Base-by-base conservation (phyloP, 1,140 invertebrate species). In the Drosophila sp. region DNA sequence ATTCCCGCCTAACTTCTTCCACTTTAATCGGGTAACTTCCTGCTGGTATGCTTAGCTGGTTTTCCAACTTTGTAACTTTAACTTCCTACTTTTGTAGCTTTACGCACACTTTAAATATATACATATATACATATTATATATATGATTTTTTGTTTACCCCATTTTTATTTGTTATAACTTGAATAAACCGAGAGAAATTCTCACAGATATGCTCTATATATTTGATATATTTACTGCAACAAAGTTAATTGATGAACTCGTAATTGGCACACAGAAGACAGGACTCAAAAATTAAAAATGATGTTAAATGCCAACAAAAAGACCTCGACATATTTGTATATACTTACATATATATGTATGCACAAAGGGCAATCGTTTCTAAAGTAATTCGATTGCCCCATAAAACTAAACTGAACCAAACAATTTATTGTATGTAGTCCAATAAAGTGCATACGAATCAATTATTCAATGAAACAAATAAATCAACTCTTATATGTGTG, bases 191-290 rank as follows among this genome's bases (percentile, higher is more conserved):
- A 66, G 47, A 79, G 61, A 76, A 62, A 76, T 70, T 67, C 76
- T 66, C 66, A 70, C 66, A 75, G 44, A 56, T 66, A 69, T 60
- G 56, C 62, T 38, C 57, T 75, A 65, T 33, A 44, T 71, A 66
- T 77, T 85, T 85, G 80, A 70, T 85, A 80, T 85, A 84, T 85
- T 85, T 78, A 78, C 80, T 85, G 70, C 67, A 84, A 85, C 55
- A 71, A 72, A 68, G 44, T 27, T 50, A 17, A 50, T 50, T 50
- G 23, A 50, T 25, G 25, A 10, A 38, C 35, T 38, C 3, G 10
- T 11, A 50, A 50, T 50, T 50, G 44, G 44, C 44, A 50, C 23
- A 25, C 23, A 78, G 25, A 23, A 32, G 66, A 7, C 62, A 10
- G 25, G 25, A 35, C 8, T 30, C 17, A 35, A 40, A 47, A 63